phyloP scores from a whole-genome alignment of 35 echinoderm and acorn worm genomes.

The Heliocidaris erythrogramma region DNA sequence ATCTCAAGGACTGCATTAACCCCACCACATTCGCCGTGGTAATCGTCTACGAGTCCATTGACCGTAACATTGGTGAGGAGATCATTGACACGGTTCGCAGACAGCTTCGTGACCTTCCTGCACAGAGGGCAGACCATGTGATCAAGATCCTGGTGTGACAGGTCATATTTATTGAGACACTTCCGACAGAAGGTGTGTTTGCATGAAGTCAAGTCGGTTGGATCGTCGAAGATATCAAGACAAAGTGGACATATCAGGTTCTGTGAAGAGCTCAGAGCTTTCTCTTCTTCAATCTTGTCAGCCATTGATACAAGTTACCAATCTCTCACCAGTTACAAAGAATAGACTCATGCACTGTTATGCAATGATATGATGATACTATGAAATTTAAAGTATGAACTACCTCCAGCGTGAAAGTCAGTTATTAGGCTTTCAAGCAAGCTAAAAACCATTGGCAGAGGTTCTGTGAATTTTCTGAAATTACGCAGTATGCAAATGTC shows the following conservation, averaged over 20 bases:
- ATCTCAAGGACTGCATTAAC: background rate
- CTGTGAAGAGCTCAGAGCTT: background rate
- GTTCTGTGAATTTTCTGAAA: no score
- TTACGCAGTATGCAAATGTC: no score
- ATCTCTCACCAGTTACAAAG: no score
- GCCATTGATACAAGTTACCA: no score
- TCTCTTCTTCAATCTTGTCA: no score
- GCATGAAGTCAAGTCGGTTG: background rate
- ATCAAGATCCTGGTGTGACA: background rate
- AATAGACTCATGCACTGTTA: no score
- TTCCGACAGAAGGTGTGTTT: background rate
- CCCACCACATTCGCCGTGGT: background rate
- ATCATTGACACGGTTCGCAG: conserved; percentile 7
- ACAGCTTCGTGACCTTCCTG: background rate
- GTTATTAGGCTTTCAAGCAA: no score
- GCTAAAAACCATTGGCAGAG: no score
- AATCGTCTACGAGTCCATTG: background rate
- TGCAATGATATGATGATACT: no score
- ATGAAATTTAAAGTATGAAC: no score
- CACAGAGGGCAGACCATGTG: conserved; percentile 7
- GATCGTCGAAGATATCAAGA: background rate
- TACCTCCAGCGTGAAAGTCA: no score
- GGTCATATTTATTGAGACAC: background rate
- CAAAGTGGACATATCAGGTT: background rate
- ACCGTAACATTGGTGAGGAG: background rate